Base-by-base conservation (phyloP, 1,140 invertebrate genomes). In the Sinella curviseta region DNA sequence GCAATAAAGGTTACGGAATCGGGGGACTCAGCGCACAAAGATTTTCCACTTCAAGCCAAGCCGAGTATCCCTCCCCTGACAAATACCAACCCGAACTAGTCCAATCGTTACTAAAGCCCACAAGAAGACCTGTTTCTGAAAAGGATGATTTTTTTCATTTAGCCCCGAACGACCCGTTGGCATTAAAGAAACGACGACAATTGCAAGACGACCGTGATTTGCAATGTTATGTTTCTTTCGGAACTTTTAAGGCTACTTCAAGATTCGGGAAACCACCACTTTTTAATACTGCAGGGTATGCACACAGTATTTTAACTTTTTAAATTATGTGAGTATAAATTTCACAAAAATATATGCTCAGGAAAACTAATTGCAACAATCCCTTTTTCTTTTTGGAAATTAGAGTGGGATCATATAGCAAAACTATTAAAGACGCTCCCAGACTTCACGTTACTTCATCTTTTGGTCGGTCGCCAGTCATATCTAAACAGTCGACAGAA, bases 1-100 rank as follows among this genome's bases (percentile, higher is more conserved):
- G 70, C 30, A 31, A 34, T 8, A 33, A 31, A 74, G 70, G 70
- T 28, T 74, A 74, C 33, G 30, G 70, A 3, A 74, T 74, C 33
- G 70, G 30, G 3, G 70, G 70, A 34, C 24, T 74, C 2, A 14
- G 8, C 33, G 70, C 70, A 14, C 70, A 16, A 74, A 74, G 70
- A 74, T 74, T 74, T 74, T 30, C 70, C 30, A 24, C 12, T 4
- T 8, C 24, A 3, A 60, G 24, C 14, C 12, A 14, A 24, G 3
- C 12, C 4, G 24, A 14, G 12, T 60, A n/a, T 26, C 55, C 55
- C 12, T 3, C 14, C 4, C 55, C 55, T 8, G 55, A 26, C 3
- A 14, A 60, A 14, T 60, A 60, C 55, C 39, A 48, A 48, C 4
- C 39, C 4, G 39, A 48, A 17, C 39, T 48, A 8, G 17, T 17